Evolutionary conservation across 2,888 invertebrate species (phyloP), one percentile per base, ranked within the genome.

Genomic region (Heteromurus nitidus): DNA sequence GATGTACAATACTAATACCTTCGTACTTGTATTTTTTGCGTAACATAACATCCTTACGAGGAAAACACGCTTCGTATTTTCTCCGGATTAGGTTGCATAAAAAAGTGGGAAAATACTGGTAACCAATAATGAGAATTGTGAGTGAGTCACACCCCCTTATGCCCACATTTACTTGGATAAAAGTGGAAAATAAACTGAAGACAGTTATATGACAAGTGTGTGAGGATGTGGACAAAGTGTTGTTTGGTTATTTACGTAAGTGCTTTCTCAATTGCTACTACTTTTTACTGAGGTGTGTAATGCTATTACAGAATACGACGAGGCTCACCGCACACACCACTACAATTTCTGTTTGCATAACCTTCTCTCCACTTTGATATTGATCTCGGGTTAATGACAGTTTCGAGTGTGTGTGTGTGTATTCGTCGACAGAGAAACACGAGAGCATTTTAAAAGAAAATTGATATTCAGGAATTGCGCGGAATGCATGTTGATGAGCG

Each of bases 311-410:
- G n/a, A n/a, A n/a, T n/a, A n/a, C n/a, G n/a, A n/a, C n/a, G n/a
- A 36, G 36, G 9, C 36, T 7, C 7, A 7, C 36, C 36, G 36
- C 9, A 50, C 18, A 50, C 50, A 50, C 18, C 18, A n/a, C 50
- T 50, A 7, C n/a, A 50, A 50, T 18, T 50, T 50, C n/a, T 50
- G 50, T 50, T n/a, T 50, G 18, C 3, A 18, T 5, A 13, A 11
- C 50, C n/a, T 50, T 50, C 13, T 50, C 13, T 50, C n/a, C n/a
- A n/a, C n/a, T n/a, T n/a, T n/a, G n/a, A n/a, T n/a, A 50, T 50
- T n/a, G 50, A 50, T 50, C 50, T 50, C 7, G 50, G 50, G 50
- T 50, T 50, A 50, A 50, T 50, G 50, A 50, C 50, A 50, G 50
- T 50, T 50, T n/a, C 9, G 13, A 36, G 13, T 13, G 50, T n/a